Percentiles rank a stretch among this genome's conserved stretches.
Conservation (phyloP, 2,797 vertebrate species). For the Mormyrus hasselquistii region DNA sequence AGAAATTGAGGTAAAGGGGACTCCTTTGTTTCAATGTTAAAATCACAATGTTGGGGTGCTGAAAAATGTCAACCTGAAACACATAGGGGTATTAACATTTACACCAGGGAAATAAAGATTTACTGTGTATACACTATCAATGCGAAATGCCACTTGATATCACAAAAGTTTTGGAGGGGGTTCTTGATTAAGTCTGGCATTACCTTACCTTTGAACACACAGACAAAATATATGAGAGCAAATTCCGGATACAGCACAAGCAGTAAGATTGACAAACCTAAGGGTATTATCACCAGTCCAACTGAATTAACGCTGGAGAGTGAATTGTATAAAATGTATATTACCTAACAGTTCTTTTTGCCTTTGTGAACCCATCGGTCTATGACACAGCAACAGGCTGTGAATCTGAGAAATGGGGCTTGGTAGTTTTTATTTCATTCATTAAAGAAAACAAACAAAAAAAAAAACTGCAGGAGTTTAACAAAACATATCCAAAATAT, state of each 20-base stretch:
- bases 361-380: neutral
- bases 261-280: neutral
- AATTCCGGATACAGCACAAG: neutral
- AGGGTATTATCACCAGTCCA: neutral
- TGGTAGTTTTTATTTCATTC: slow-evolving; percentile 7
- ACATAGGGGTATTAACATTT: neutral
- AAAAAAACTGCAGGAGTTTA: neutral
- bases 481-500: slow-evolving; percentile 11
- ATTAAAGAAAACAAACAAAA: slow-evolving; percentile 14
- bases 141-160: neutral
- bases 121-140: neutral
- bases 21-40: neutral
- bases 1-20: neutral
- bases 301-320: neutral
- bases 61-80: neutral
- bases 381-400: slow-evolving; percentile 3
- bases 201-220: neutral
- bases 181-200: neutral
- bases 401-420: neutral
- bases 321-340: neutral
- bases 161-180: neutral
- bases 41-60: neutral
- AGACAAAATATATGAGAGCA: neutral
- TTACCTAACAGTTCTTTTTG: neutral
- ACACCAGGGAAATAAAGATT: neutral